These are phyloP conservation scores for Amphimedon queenslandica DNA, from an alignment of 37 sponge, comb jelly and placozoan genomes.

Conservation along the genomic window DNA sequence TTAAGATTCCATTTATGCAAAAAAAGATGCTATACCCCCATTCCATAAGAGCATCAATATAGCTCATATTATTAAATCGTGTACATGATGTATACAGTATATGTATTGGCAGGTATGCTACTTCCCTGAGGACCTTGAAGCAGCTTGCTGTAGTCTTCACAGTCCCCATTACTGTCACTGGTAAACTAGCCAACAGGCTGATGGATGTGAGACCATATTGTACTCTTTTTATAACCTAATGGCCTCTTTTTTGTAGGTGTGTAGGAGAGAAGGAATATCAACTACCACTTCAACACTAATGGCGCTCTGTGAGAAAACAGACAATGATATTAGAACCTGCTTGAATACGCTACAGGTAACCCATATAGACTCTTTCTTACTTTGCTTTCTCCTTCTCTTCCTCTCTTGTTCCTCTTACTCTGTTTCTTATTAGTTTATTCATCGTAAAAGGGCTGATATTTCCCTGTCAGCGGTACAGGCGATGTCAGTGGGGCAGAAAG, in stretches of 20 bases:
- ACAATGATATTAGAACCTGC: conserved; percentile 93
- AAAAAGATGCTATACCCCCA: too few relatives aligned
- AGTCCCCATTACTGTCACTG: conserved; percentile 78
- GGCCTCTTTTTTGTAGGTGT: conserved; percentile 31
- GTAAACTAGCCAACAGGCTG: conserved; percentile 78
- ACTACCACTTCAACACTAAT: conserved; percentile 81
- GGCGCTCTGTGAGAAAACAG: conserved; percentile 91
- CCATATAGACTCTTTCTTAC: not conserved
- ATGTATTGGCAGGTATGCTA: conserved; percentile 82
- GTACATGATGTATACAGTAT: too few relatives aligned
- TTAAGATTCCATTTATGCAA: too few relatives aligned
- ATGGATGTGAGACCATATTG: conserved; percentile 66
- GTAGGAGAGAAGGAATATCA: conserved; percentile 60
- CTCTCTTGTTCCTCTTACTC: not conserved
- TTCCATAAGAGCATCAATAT: too few relatives aligned
- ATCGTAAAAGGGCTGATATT: conserved; percentile 54
- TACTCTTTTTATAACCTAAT: not conserved
- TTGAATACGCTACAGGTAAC: conserved; percentile 91
- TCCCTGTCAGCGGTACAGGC: conserved; percentile 54
- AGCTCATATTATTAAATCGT: too few relatives aligned
- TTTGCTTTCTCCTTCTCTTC: not conserved
- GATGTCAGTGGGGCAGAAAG: conserved; percentile 85
- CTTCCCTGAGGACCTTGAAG: conserved; percentile 82
- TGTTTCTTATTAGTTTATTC: conserved; percentile 62
- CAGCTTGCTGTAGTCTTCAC: conserved; percentile 71